Evolutionary conservation across 2,888 invertebrate species (phyloP).

Genomic region (Amphiduros pacificus): DNA sequence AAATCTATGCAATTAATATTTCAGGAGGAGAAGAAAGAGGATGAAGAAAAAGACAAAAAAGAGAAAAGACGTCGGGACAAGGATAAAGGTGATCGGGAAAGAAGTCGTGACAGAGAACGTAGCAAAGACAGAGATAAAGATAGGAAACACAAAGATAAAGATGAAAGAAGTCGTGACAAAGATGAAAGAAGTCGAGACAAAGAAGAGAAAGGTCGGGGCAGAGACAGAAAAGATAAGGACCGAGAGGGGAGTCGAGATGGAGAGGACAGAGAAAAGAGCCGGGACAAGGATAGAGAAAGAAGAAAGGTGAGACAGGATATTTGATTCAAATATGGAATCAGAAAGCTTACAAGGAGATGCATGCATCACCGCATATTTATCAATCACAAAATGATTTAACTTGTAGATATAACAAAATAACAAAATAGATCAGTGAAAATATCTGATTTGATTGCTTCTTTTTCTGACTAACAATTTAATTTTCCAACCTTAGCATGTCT

Average conservation of each 20-base stretch:
- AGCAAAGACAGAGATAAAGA: constrained; percentile 6
- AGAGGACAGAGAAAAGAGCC: constrained; percentile 28
- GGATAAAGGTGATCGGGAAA: constrained; percentile 15
- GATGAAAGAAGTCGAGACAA: constrained; percentile 13
- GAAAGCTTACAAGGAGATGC: too few relatives aligned
- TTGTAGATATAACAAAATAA: too few relatives aligned
- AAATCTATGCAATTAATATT: too few relatives aligned
- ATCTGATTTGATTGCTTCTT: too few relatives aligned
- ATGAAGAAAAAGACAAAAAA: constrained; percentile 15
- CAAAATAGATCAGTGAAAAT: too few relatives aligned
- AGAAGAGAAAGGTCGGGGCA: constrained; percentile 13
- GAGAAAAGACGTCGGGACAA: constrained; percentile 10
- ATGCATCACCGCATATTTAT: too few relatives aligned
- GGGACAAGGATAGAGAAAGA: constrained; percentile 15
- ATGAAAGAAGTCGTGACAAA: constrained; percentile 12
- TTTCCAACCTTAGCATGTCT: too few relatives aligned
- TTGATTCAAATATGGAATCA: too few relatives aligned
- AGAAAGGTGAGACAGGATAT: constrained; percentile 22
- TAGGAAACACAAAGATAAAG: too few relatives aligned
- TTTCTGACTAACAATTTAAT: too few relatives aligned
- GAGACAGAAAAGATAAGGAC: constrained; percentile 23
- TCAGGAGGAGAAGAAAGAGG: constrained; percentile 5
- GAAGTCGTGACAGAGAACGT: constrained; percentile 12
- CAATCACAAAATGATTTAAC: too few relatives aligned
- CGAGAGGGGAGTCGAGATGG: constrained; percentile 17